A percentile compares a stretch with the other conserved stretches of the same genome.
phyloP scores from a whole-genome alignment of 2,888 invertebrate genomes.

The Drosophila kanekoi region DNA sequence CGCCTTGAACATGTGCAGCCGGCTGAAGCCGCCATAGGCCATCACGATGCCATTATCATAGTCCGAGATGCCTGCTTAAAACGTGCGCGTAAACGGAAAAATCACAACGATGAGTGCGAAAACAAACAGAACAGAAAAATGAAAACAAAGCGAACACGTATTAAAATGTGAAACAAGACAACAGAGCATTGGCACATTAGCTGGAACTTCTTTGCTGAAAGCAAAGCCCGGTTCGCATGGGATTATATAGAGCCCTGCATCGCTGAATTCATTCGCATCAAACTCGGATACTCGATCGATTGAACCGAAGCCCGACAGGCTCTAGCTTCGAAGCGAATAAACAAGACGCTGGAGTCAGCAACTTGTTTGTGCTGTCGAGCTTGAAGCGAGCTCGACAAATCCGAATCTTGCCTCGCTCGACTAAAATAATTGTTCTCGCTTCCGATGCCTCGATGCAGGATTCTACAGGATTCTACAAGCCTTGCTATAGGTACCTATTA shows the following conservation, averaged over 20 bases:
- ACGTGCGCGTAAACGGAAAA: slow-evolving; percentile 75
- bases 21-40: slow-evolving; percentile 95
- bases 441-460: too few species aligned
- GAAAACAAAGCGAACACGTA: slow-evolving; percentile 54
- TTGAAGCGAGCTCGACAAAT: too few species aligned
- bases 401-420: too few species aligned
- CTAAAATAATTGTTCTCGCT: too few species aligned
- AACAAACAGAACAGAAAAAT: slow-evolving; percentile 27
- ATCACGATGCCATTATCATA: slow-evolving; percentile 97
- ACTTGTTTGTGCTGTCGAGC: too few species aligned
- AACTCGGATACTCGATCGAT: background rate
- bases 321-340: too few species aligned
- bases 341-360: too few species aligned
- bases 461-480: slow-evolving; percentile 20
- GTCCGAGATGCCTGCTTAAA: slow-evolving; percentile 90
- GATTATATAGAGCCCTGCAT: too few species aligned
- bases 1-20: slow-evolving; percentile 95
- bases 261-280: too few species aligned
- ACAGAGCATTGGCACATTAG: slow-evolving; percentile 19
- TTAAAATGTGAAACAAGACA: slow-evolving; percentile 51
- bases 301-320: too few species aligned
- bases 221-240: background rate
- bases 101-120: slow-evolving; percentile 58
- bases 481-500: slow-evolving; percentile 86
- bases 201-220: slow-evolving; percentile 11